Conservation (phyloP, 2,797 vertebrate genomes). For the Sebastolobus altivelis region DNA sequence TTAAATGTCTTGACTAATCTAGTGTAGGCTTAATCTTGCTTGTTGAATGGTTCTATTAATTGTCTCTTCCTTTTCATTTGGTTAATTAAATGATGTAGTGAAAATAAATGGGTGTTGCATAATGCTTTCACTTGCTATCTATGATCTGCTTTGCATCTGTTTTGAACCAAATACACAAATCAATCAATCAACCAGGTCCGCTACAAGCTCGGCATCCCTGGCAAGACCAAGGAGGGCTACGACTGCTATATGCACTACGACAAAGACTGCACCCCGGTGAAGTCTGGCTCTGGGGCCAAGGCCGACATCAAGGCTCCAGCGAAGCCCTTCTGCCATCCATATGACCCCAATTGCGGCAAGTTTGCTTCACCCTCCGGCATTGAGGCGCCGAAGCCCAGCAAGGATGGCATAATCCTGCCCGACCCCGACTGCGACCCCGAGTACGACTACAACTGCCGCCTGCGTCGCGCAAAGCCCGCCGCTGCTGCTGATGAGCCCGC, state of each 20-base stretch:
- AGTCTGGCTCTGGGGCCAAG: slow-evolving; percentile 52
- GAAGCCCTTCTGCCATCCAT: slow-evolving; percentile 83
- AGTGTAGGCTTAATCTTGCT: slow-evolving; percentile 41
- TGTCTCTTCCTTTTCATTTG: slow-evolving; percentile 49
- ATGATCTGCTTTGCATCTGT: slow-evolving; percentile 65
- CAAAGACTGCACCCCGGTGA: slow-evolving; percentile 82
- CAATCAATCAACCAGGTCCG: slow-evolving; percentile 78
- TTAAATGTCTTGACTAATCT: slow-evolving; percentile 54
- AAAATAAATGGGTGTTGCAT: slow-evolving; percentile 65
- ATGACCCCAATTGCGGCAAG: slow-evolving; percentile 81
- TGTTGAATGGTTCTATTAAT: slow-evolving; percentile 44
- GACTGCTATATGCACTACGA: slow-evolving; percentile 87
- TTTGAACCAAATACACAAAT: slow-evolving; percentile 64
- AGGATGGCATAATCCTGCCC: slow-evolving; percentile 79
- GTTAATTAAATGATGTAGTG: slow-evolving; percentile 63
- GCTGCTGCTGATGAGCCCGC: slow-evolving; percentile 7
- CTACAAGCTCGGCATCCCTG: slow-evolving; percentile 78
- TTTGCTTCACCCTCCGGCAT: slow-evolving; percentile 51
- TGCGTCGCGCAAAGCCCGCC: slow-evolving; percentile 69
- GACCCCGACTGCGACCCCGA: slow-evolving; percentile 87
- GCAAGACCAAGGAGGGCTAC: slow-evolving; percentile 87
- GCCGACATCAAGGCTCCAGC: slow-evolving; percentile 59
- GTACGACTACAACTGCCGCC: slow-evolving; percentile 85
- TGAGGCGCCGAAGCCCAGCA: slow-evolving; percentile 35
- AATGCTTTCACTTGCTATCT: slow-evolving; percentile 64